Percentiles rank a stretch among this genome's conserved stretches.
Conservation (phyloP, 2,888 invertebrate species). For the Aleiodes leptofemur region DNA sequence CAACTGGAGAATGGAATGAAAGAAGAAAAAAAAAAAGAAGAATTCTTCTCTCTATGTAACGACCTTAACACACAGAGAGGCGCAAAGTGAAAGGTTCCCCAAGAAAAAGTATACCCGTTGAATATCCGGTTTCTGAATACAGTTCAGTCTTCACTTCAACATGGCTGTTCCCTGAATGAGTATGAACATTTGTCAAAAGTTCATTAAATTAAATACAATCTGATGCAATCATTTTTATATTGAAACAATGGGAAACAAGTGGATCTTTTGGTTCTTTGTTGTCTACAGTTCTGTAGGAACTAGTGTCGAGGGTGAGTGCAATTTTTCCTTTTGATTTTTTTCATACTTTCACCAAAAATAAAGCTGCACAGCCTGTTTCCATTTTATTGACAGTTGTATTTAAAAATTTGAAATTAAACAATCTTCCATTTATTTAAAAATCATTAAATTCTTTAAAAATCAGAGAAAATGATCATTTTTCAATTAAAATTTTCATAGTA, state of each 20-base stretch:
- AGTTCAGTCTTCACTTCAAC: slow-evolving; percentile 63
- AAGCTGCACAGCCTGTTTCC: slow-evolving; percentile 5
- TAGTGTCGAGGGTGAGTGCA: slow-evolving; percentile 40
- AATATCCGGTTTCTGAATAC: slow-evolving; percentile 54
- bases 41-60: slow-evolving; percentile 25
- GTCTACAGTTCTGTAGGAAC: slow-evolving; percentile 23
- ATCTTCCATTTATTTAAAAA: no score
- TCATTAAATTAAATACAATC: background rate
- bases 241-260: slow-evolving; percentile 32
- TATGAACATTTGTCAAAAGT: slow-evolving; percentile 29
- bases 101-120: slow-evolving; percentile 39
- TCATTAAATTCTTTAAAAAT: no score
- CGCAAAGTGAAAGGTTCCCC: slow-evolving; percentile 55
- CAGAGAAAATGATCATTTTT: no score
- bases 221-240: slow-evolving; percentile 34
- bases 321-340: background rate
- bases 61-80: slow-evolving; percentile 44
- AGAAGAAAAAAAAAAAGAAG: background rate
- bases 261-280: slow-evolving; percentile 28
- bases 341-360: slow-evolving; percentile 35
- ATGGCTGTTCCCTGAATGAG: slow-evolving; percentile 64
- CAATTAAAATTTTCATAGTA: no score
- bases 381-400: background rate
- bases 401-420: no score
- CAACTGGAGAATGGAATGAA: no score